Evolutionary conservation across 2,888 invertebrate genomes (phyloP).

Genomic region (Lordiphosa fenestrarum): DNA sequence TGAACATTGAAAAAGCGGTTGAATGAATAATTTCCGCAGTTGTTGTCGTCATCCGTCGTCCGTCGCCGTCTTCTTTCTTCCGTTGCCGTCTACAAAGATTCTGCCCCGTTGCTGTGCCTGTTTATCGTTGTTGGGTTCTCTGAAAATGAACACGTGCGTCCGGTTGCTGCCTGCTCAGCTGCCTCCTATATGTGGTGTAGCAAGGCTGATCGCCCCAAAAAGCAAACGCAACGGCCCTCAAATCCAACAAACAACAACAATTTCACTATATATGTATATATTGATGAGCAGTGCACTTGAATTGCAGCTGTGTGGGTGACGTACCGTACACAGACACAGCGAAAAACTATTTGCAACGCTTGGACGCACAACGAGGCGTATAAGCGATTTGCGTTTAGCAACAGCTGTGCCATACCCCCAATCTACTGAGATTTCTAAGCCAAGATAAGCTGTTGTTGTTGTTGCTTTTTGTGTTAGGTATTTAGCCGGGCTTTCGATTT

Average conservation of each 20-base stretch:
- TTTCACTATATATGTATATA: conserved; percentile 69
- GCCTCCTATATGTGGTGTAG: conserved; percentile 32
- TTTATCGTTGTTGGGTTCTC: conserved; percentile 68
- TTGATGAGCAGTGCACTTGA: conserved; percentile 69
- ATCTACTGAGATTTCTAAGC: neutral
- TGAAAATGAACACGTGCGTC: conserved; percentile 78
- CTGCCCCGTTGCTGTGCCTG: conserved; percentile 42
- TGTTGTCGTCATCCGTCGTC: conserved; percentile 47
- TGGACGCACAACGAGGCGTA: conserved; percentile 69
- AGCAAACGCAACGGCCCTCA: conserved; percentile 31
- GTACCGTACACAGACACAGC: conserved; percentile 12
- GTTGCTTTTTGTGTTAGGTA: too few relatives aligned
- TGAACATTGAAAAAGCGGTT: conserved; percentile 43
- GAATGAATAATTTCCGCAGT: conserved; percentile 71
- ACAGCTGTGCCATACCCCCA: conserved; percentile 47
- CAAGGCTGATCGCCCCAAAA: conserved; percentile 51
- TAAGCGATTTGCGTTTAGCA: conserved; percentile 60
- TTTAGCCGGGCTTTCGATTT: too few relatives aligned
- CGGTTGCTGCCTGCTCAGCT: conserved; percentile 59
- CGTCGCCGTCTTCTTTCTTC: conserved; percentile 33
- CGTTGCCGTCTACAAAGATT: conserved; percentile 59
- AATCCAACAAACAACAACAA: conserved; percentile 34
- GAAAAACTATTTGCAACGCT: conserved; percentile 58
- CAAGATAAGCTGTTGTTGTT: too few relatives aligned
- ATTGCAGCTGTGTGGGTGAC: conserved; percentile 45